Evolutionary conservation across 2,888 invertebrate genomes (phyloP), one percentile per base, ranked within the genome.

Genomic region (Drosophila putrida): DNA sequence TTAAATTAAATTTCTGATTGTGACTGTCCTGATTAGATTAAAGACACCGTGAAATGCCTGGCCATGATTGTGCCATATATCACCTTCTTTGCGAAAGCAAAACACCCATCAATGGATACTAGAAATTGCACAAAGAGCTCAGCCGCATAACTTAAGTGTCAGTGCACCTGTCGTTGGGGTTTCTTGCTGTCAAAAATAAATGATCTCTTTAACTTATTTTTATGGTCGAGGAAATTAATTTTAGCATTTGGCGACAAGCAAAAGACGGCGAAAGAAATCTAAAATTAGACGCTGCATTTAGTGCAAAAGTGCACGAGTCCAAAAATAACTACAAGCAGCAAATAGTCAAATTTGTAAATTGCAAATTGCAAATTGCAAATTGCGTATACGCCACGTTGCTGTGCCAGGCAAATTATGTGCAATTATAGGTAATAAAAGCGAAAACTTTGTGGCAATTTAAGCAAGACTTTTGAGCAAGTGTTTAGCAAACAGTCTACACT

Each of bases 1-100:
- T 83, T 83, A 65, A 86, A 79, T 81, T 86, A 64, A 68, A 85
- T 71, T 75, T 75, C 57, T 65, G 75, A 78, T 80, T 80, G 71
- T 64, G 63, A 20, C 53, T 44, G 50, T 62, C 49, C 39, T 49
- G 83, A 82, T 82, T 74, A 82, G 82, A 82, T 80, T 77, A 78
- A 62, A 47, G 55, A 71, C 44, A 44, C 13, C 43, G 43, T 10
- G 20, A 50, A 51, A 35, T 13, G 28, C 20, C 28, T 15, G 53
- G 35, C n/a, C 15, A 31, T 33, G 9, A 49, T 58, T 58, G 39
- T 58, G 47, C 36, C 41, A 60, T 35, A 43, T 9, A 27, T 15
- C 11, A 20, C 36, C 38, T n/a, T 28, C 44, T 50, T 27, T 27
- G 28, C 36, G 41, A 27, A n/a, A n/a, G n/a, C n/a, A n/a, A n/a